phyloP scores from a whole-genome alignment of 2,888 invertebrate genomes.

The Acholoe squamosa region DNA sequence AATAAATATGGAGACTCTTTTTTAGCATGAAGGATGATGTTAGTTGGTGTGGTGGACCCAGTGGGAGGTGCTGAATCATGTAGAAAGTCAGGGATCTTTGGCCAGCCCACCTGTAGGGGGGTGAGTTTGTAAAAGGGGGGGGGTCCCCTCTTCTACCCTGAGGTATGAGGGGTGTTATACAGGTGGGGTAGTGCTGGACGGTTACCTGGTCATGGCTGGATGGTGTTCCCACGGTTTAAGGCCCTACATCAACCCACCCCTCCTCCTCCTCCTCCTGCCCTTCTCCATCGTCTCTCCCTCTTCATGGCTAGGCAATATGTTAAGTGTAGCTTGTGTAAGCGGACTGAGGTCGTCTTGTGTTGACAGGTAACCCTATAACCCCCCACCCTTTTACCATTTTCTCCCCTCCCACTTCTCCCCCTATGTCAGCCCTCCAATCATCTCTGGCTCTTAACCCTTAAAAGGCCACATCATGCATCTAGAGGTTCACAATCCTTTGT shows the following conservation, averaged over 20 bases:
- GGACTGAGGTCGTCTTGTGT: neutral
- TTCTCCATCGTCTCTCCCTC: no score
- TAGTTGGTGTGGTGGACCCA: no score
- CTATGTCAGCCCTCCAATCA: neutral
- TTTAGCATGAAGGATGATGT: no score
- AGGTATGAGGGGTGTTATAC: neutral
- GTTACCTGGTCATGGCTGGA: constrained; percentile 2
- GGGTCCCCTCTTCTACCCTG: neutral
- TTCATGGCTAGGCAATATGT: constrained; percentile 18
- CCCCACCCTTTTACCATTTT: neutral
- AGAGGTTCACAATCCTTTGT: no score
- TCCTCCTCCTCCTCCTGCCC: neutral
- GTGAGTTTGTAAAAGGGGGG: no score
- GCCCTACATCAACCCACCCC: neutral
- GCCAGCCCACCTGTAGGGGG: no score
- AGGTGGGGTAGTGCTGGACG: neutral
- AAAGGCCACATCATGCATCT: neutral
- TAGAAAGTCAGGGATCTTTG: no score
- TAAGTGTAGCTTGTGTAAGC: constrained; percentile 37
- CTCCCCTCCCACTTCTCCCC: no score
- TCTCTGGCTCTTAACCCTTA: neutral
- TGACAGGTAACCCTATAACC: neutral
- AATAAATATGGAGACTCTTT: no score
- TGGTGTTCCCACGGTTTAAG: constrained; percentile 13
- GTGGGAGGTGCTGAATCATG: no score